phyloP scores from a whole-genome alignment of 92 coral and sea anemone species.

The Parazoanthus atlanticus region DNA sequence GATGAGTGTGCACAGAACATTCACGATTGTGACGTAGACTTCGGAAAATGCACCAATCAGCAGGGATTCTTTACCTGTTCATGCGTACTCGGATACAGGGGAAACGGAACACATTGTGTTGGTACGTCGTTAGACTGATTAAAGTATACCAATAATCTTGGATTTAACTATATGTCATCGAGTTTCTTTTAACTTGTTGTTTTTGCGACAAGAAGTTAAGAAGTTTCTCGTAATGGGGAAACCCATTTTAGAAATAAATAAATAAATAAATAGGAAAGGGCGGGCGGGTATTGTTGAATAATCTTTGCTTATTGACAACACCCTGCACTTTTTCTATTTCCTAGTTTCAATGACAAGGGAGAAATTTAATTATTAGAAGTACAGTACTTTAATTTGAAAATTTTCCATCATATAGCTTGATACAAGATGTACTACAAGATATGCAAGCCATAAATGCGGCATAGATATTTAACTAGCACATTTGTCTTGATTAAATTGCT shows the following conservation, averaged over 20 bases:
- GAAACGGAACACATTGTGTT: constrained; percentile 72
- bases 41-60: constrained; percentile 73
- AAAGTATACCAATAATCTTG: neutral
- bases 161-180: neutral
- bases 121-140: constrained; percentile 62
- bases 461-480: neutral
- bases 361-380: too few species aligned
- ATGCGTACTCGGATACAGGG: constrained; percentile 77
- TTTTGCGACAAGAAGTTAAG: neutral
- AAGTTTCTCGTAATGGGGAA: too few species aligned
- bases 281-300: too few species aligned
- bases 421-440: too few species aligned
- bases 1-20: constrained; percentile 69
- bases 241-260: too few species aligned
- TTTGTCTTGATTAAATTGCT: neutral
- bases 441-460: neutral
- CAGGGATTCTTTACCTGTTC: constrained; percentile 70
- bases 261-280: too few species aligned
- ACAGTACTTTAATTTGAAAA: too few species aligned
- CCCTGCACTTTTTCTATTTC: too few species aligned
- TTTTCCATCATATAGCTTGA: too few species aligned
- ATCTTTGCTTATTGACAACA: too few species aligned
- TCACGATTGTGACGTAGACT: constrained; percentile 70
- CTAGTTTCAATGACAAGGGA: too few species aligned
- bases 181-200: neutral